phyloP scores from a whole-genome alignment of 2,113 vertebrate genomes.

The Cochlearius cochlearius region DNA sequence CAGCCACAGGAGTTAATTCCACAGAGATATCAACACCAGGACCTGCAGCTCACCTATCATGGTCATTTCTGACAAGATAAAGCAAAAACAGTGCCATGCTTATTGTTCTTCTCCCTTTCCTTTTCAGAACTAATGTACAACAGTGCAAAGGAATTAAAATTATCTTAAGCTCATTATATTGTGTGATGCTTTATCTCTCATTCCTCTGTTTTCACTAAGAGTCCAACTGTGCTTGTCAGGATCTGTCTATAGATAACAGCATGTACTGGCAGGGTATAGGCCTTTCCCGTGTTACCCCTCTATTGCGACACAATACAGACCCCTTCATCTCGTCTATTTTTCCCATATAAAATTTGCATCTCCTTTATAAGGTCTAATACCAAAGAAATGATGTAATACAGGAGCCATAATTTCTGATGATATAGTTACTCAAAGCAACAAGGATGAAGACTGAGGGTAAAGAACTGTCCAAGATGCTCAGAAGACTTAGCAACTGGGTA shows the following conservation, averaged over 20 bases:
- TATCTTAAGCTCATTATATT: not conserved
- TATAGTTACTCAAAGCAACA: not conserved
- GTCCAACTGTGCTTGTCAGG: constrained; percentile 28
- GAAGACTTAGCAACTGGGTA: not conserved
- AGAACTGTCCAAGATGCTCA: not conserved
- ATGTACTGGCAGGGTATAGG: not conserved
- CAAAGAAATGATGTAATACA: not conserved
- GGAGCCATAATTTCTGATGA: not conserved
- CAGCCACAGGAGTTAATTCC: not conserved
- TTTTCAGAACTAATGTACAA: not conserved
- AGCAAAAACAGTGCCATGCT: not conserved
- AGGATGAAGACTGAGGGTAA: not conserved
- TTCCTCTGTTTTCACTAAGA: not conserved
- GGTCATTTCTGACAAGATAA: not conserved
- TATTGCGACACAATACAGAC: not conserved
- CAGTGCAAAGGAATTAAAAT: not conserved
- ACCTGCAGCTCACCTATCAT: not conserved
- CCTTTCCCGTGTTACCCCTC: not conserved
- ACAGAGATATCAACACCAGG: not conserved
- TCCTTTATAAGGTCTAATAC: constrained; percentile 5
- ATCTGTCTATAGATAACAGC: not conserved
- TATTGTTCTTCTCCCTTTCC: not conserved
- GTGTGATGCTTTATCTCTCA: not conserved
- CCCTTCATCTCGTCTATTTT: not conserved
- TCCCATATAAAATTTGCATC: not conserved